Evolutionary conservation across 2,888 invertebrate genomes (phyloP).

Genomic region (Eretmocerus hayati): DNA sequence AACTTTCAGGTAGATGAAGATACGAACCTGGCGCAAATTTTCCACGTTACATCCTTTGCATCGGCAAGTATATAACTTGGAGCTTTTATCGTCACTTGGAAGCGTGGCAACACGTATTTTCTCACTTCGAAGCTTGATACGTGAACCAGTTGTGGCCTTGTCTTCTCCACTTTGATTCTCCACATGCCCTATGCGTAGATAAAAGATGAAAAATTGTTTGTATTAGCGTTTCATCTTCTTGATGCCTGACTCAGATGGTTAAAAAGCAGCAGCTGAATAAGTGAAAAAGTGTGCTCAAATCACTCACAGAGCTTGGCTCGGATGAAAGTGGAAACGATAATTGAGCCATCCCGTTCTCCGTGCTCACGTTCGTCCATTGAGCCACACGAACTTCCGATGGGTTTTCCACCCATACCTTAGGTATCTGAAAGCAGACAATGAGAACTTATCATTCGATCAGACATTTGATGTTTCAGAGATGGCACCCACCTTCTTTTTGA

Average conservation of each 20-base stretch:
- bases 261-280: not conserved
- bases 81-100: conserved; percentile 51
- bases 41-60: conserved; percentile 47
- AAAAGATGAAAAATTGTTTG: too few species aligned
- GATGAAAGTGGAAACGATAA: conserved; percentile 48
- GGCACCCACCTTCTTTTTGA: too few species aligned
- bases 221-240: too few species aligned
- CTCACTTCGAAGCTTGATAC: conserved; percentile 49
- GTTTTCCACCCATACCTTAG: conserved; percentile 60
- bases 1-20: not conserved
- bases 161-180: conserved; percentile 47
- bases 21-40: conserved; percentile 51
- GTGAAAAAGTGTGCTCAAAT: too few species aligned
- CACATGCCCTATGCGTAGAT: conserved; percentile 51
- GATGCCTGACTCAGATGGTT: too few species aligned
- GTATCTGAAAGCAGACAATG: too few species aligned
- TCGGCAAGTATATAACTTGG: conserved; percentile 50
- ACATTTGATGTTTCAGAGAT: too few species aligned
- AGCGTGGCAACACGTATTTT: conserved; percentile 55
- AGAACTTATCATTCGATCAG: too few species aligned
- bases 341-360: conserved; percentile 58
- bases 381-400: conserved; percentile 58
- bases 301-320: conserved; percentile 37
- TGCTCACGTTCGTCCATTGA: conserved; percentile 57
- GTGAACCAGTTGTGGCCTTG: conserved; percentile 38